These are phyloP conservation scores for Panagrolaimus sp. DNA, from an alignment of 1,140 invertebrate species.

Conservation along the genomic window DNA sequence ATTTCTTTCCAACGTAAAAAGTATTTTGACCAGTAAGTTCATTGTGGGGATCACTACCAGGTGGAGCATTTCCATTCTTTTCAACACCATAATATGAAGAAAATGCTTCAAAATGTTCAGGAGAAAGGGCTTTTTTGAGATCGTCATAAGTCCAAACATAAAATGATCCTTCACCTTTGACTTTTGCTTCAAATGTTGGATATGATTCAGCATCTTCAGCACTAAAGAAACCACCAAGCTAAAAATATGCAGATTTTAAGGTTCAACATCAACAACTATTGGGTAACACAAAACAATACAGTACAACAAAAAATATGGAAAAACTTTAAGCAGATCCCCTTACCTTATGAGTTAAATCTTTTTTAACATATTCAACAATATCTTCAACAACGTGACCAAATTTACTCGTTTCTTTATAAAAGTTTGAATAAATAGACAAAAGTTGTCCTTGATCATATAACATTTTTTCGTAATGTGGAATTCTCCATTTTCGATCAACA, in stretches of 20 bases:
- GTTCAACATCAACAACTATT: too few relatives aligned
- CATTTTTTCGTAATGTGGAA: constrained; percentile 96
- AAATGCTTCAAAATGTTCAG: too few relatives aligned
- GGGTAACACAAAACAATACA: too few relatives aligned
- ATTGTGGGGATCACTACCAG: constrained; percentile 71
- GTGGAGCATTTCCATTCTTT: too few relatives aligned
- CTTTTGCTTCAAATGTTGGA: constrained; percentile 65
- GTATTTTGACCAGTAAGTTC: constrained; percentile 81
- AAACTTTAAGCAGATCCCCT: constrained; percentile 12
- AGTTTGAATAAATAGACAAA: constrained; percentile 72
- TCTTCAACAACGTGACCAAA: constrained; percentile 69
- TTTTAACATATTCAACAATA: constrained; percentile 76
- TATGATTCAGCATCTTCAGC: constrained; percentile 91
- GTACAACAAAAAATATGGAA: constrained; percentile 15
- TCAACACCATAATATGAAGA: too few relatives aligned
- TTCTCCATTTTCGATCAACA: constrained; percentile 84
- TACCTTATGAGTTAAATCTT: constrained; percentile 71
- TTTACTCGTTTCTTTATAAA: constrained; percentile 69
- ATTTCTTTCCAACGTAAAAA: constrained; percentile 64
- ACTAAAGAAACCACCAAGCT: constrained; percentile 78
- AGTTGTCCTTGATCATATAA: constrained; percentile 89
- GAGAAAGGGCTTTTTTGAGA: constrained; percentile 66
- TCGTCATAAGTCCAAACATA: constrained; percentile 83
- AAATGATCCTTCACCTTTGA: constrained; percentile 86
- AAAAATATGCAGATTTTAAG: constrained; percentile 29